A percentile compares a stretch with the other conserved stretches of the same genome.
Evolutionary conservation across 2,888 invertebrate genomes (phyloP).

Genomic region (Isotomurus palustris): DNA sequence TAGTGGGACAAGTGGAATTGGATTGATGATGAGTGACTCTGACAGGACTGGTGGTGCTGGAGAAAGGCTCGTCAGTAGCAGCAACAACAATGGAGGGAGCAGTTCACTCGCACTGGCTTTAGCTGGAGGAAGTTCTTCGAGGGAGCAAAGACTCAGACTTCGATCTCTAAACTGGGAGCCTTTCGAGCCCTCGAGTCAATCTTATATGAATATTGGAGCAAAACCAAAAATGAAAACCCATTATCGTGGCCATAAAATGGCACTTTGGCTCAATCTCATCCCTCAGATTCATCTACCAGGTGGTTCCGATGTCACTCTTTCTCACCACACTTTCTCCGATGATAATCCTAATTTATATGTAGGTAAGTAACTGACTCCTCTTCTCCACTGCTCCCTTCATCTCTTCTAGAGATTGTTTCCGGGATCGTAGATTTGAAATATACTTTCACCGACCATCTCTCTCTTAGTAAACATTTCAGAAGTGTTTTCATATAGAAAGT

Average conservation of each 20-base stretch:
- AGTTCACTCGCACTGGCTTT: not conserved
- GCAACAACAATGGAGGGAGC: not conserved
- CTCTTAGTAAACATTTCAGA: slow-evolving; percentile 12
- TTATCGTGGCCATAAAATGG: slow-evolving; percentile 84
- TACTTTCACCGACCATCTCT: no score
- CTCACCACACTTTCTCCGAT: slow-evolving; percentile 76
- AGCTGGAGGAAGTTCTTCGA: slow-evolving; percentile 26
- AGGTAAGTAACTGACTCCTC: slow-evolving; percentile 53
- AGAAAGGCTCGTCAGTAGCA: slow-evolving; percentile 4
- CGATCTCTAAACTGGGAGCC: slow-evolving; percentile 44
- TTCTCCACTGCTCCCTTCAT: not conserved
- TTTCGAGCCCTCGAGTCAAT: slow-evolving; percentile 38
- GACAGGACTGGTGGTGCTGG: slow-evolving; percentile 1
- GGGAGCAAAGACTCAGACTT: slow-evolving; percentile 38
- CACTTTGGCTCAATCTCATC: slow-evolving; percentile 79
- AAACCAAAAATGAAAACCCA: slow-evolving; percentile 63
- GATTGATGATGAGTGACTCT: not conserved
- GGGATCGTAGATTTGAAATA: no score
- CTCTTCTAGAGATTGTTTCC: no score
- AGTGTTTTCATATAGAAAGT: not conserved
- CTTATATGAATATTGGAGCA: slow-evolving; percentile 40
- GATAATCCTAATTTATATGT: slow-evolving; percentile 72
- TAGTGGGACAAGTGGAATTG: not conserved
- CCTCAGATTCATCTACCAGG: slow-evolving; percentile 81
- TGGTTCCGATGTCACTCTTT: slow-evolving; percentile 71